phyloP scores from a whole-genome alignment of 37 sponge, comb jelly and placozoan species.

The Haliclona indistincta region DNA sequence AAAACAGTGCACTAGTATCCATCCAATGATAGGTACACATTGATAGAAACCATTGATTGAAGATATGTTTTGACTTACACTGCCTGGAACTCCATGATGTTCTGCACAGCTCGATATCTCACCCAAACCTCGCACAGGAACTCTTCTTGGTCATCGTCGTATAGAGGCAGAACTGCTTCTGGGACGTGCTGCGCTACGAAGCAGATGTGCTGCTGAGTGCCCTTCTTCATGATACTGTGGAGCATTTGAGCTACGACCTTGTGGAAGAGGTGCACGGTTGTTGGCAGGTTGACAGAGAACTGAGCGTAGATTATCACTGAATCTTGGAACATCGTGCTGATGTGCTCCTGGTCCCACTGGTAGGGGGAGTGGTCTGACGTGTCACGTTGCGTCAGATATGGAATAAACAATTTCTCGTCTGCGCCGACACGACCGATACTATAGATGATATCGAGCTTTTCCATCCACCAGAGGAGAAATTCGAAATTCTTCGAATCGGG shows the following conservation, averaged over 20 bases:
- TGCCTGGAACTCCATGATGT: slow-evolving; percentile 57
- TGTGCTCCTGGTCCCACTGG: slow-evolving; percentile 31
- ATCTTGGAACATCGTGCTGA: slow-evolving; percentile 3
- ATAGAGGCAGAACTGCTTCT: slow-evolving; percentile 49
- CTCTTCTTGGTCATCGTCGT: slow-evolving; percentile 1
- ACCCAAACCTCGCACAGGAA: slow-evolving; percentile 8
- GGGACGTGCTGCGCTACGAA: slow-evolving; percentile 35
- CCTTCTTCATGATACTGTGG: slow-evolving; percentile 5
- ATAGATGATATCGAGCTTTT: slow-evolving; percentile 44
- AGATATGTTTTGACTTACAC: too few relatives aligned
- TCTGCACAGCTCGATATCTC: slow-evolving; percentile 49
- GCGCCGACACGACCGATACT: slow-evolving; percentile 14
- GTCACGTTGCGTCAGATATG: slow-evolving; percentile 28
- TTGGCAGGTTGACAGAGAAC: slow-evolving; percentile 19
- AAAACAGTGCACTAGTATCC: too few relatives aligned
- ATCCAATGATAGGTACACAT: too few relatives aligned
- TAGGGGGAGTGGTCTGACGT: slow-evolving; percentile 18
- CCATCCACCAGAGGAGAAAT: slow-evolving; percentile 48
- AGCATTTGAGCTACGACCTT: slow-evolving; percentile 29
- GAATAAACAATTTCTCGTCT: slow-evolving; percentile 49
- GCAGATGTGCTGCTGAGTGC: neutral
- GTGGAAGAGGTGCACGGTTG: slow-evolving; percentile 58
- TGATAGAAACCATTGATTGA: too few relatives aligned
- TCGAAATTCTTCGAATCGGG: neutral
- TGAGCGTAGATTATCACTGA: slow-evolving; percentile 25